Percentiles rank a stretch among this genome's conserved stretches.
Evolutionary conservation across 2,888 invertebrate genomes (phyloP).

Genomic region (Drosophila setosimentum): DNA sequence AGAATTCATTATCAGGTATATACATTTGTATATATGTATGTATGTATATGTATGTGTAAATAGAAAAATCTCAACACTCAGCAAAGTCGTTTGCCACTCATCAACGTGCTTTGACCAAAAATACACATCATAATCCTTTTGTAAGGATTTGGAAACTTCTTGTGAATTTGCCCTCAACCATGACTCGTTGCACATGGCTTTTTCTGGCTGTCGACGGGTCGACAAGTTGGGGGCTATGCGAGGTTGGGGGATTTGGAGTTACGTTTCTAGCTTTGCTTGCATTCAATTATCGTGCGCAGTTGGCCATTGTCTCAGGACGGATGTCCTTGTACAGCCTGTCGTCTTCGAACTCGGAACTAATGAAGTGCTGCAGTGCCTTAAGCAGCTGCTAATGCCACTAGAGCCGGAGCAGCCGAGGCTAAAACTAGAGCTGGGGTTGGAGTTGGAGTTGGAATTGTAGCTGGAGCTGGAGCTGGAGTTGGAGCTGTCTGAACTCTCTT

Average conservation of each 20-base stretch:
- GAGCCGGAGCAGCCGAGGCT: constrained; percentile 65
- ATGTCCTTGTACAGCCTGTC: constrained; percentile 48
- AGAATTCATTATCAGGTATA: constrained; percentile 26
- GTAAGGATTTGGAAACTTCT: constrained; percentile 76
- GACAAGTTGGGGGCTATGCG: constrained; percentile 4
- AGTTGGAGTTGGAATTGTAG: constrained; percentile 9
- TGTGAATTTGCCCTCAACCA: constrained; percentile 50
- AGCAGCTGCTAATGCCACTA: constrained; percentile 81
- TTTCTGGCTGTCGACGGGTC: constrained; percentile 34
- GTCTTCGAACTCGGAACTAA: constrained; percentile 73
- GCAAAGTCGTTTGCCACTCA: constrained; percentile 68
- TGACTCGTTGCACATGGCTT: constrained; percentile 56
- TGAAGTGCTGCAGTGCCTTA: constrained; percentile 81
- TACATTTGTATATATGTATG: not conserved
- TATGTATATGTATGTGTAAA: not conserved
- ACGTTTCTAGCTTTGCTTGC: constrained; percentile 56
- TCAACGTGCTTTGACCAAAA: constrained; percentile 75
- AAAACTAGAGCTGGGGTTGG: constrained; percentile 17
- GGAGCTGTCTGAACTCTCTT: constrained; percentile 10
- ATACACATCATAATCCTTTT: constrained; percentile 80
- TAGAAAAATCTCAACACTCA: constrained; percentile 50
- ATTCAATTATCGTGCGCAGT: constrained; percentile 78
- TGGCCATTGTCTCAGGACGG: constrained; percentile 78
- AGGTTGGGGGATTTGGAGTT: constrained; percentile 10
- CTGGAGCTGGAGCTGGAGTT: not conserved